Evolutionary conservation across 2,113 vertebrate species (phyloP).

Genomic region (Centropus unirufus): DNA sequence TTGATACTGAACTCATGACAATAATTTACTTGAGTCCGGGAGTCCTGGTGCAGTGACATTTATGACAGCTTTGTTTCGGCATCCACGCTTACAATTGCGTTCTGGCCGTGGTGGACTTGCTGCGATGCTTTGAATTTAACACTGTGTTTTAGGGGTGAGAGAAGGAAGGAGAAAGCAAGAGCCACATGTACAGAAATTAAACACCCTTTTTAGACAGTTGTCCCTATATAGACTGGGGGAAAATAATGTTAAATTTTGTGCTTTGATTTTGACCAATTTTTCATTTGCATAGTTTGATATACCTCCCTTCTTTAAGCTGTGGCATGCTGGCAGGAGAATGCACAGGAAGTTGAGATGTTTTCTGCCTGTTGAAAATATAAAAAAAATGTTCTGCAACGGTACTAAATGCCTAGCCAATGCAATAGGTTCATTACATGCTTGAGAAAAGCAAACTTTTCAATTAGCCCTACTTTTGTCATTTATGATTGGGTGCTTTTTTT

Average conservation of each 20-base stretch:
- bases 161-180: neutral
- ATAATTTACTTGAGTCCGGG: neutral
- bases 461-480: neutral
- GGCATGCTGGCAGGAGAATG: neutral
- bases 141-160: rapidly evolving
- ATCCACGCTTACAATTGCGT: neutral
- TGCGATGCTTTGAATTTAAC: neutral
- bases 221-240: neutral
- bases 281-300: neutral
- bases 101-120: rapidly evolving
- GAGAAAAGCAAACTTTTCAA: neutral
- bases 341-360: neutral
- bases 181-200: neutral
- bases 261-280: neutral
- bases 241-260: neutral
- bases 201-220: neutral
- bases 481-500: neutral
- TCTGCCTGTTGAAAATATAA: neutral
- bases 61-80: constrained; percentile 27
- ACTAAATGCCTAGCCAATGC: neutral
- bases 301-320: neutral
- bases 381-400: neutral
- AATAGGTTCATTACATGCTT: neutral
- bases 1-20: constrained; percentile 29
- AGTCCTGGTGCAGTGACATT: neutral